Evolutionary conservation across 2,113 vertebrate genomes (phyloP), one percentile per base, ranked within the genome.

Genomic region (Cariama cristata): DNA sequence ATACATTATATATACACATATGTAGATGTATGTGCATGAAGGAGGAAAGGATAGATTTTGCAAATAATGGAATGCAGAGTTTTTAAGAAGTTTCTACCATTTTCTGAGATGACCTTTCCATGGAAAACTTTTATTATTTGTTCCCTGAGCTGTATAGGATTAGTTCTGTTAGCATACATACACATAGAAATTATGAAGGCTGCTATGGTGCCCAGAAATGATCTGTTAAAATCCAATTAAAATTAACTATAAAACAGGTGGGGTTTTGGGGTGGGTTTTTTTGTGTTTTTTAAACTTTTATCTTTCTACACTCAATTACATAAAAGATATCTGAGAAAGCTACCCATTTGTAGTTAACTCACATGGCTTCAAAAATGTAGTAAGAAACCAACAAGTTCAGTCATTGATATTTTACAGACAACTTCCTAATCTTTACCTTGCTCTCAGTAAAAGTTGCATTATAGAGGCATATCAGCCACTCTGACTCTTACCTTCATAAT

Each of bases 171-270:
- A 95, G 88, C 66, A 95, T 44, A 91, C 64, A 90, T 44, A 91
- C 64, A 90, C 35, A 97, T 45, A 95, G 72, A 96, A 98, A 97
- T 97, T 92, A 96, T 47, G 71, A 95, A 95, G 66, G 71, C 73
- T 97, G 79, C 74, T 63, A 28, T 30, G 60, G 56, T 80, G 58
- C 66, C 64, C 69, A 92, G 85, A 96, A 97, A 86, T 92, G 24
- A 95, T 92, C 62, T 50, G 24, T 75, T 96, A 97, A 96, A 96
- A 74, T 38, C 56, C 94, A 96, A 79, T 92, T 47, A 87, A 97
- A 97, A 96, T 91, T 96, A 95, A 97, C 76, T 79, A 88, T 87
- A 97, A 95, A 93, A 93, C 55, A 91, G 88, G 88, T 38, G 59
- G 93, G 4, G 93, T 26, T 62, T 26, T 8, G 47, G 4, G 38